Conservation (phyloP, 2,113 vertebrate genomes). For the Silurus meridionalis region DNA sequence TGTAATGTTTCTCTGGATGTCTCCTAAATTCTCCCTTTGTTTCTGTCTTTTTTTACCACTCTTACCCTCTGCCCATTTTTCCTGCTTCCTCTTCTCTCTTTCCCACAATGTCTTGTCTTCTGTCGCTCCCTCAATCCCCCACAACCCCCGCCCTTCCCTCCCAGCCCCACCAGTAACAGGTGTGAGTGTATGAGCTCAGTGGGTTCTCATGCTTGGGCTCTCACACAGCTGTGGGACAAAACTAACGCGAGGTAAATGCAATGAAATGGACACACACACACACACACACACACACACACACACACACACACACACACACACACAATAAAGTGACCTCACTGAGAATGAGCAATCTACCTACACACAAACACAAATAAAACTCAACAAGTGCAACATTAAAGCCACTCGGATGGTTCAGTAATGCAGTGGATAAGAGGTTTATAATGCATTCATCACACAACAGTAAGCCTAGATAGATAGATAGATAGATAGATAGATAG, state of each 20-base stretch:
- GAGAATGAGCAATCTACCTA: background rate
- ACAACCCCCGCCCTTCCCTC: background rate
- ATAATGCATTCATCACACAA: background rate
- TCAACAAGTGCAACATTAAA: background rate
- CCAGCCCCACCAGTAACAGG: slow-evolving; percentile 21
- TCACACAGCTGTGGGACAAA: slow-evolving; percentile 27
- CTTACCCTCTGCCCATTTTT: background rate
- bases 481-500: background rate
- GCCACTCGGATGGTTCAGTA: background rate
- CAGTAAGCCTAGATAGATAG: background rate
- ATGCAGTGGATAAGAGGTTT: background rate
- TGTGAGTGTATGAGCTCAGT: slow-evolving; percentile 38
- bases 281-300: background rate
- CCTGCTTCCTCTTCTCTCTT: background rate
- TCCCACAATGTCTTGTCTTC: slow-evolving; percentile 30
- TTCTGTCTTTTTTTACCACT: background rate
- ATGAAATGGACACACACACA: background rate
- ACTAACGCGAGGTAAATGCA: slow-evolving; percentile 1
- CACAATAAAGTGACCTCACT: background rate
- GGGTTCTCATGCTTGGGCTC: slow-evolving; percentile 29
- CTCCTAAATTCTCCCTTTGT: background rate
- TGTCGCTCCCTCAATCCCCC: background rate
- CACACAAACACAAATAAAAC: background rate
- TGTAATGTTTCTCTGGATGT: background rate
- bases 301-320: background rate